These are phyloP conservation scores for Chrysolina haemoptera DNA, from an alignment of 2,888 invertebrate genomes.

Conservation along the genomic window DNA sequence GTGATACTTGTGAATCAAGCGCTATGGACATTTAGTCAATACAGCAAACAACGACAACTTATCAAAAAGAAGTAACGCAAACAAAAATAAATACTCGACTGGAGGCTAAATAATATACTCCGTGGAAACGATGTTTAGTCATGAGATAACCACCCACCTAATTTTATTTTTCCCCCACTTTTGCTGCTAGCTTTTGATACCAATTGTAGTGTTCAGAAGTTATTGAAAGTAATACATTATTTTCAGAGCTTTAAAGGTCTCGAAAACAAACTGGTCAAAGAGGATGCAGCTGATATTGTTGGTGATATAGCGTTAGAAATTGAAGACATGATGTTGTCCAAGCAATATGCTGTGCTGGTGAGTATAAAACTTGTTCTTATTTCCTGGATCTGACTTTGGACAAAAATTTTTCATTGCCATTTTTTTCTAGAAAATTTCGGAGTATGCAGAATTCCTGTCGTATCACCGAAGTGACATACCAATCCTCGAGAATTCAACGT, in stretches of 20 bases:
- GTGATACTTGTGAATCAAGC: too few relatives aligned
- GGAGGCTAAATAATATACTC: too few relatives aligned
- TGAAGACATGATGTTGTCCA: conserved; percentile 87
- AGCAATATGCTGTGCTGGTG: conserved; percentile 87
- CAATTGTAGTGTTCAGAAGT: not conserved
- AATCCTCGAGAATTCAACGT: conserved; percentile 70
- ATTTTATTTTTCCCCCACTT: too few relatives aligned
- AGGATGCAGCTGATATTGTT: conserved; percentile 78
- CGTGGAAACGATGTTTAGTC: too few relatives aligned
- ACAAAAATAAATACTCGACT: too few relatives aligned
- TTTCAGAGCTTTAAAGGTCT: conserved; percentile 60
- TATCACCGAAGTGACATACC: conserved; percentile 59
- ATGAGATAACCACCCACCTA: too few relatives aligned
- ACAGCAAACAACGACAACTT: too few relatives aligned
- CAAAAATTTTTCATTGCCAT: not conserved
- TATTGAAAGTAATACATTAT: conserved; percentile 25
- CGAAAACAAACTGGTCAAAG: conserved; percentile 53
- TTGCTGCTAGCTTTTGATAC: too few relatives aligned
- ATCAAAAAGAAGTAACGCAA: too few relatives aligned
- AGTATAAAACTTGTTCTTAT: conserved; percentile 61
- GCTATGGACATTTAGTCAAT: too few relatives aligned
- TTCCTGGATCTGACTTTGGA: too few relatives aligned
- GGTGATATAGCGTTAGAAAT: conserved; percentile 87
- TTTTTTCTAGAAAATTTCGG: conserved; percentile 63
- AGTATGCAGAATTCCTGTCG: conserved; percentile 64